A percentile compares a stretch with the other conserved stretches of the same genome.
These are phyloP conservation scores for Channa argus DNA, from an alignment of 2,113 vertebrate genomes.

Conservation along the genomic window DNA sequence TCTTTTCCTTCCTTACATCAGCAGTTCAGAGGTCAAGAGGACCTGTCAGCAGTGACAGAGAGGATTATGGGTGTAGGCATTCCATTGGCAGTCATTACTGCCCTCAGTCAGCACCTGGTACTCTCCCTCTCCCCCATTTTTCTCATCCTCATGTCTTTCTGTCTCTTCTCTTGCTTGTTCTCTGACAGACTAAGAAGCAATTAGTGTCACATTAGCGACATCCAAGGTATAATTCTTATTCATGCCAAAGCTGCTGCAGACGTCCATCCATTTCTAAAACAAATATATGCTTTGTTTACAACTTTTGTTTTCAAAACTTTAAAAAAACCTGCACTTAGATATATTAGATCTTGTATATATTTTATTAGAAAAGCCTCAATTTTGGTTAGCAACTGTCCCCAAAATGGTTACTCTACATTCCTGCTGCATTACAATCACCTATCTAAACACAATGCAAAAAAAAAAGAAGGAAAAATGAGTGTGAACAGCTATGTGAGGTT, in stretches of 20 bases:
- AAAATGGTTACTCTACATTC: slow-evolving; percentile 45
- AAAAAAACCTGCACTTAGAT: neutral
- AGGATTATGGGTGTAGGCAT: slow-evolving; percentile 85
- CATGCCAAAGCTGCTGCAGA: slow-evolving; percentile 49
- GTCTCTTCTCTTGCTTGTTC: slow-evolving; percentile 76
- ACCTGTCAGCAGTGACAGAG: slow-evolving; percentile 84
- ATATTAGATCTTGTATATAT: neutral
- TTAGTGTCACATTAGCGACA: slow-evolving; percentile 87
- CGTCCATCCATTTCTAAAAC: slow-evolving; percentile 27
- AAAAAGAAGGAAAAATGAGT: slow-evolving; percentile 61
- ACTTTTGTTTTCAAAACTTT: slow-evolving; percentile 1
- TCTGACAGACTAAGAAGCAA: slow-evolving; percentile 83
- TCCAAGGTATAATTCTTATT: slow-evolving; percentile 71
- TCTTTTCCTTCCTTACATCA: slow-evolving; percentile 77
- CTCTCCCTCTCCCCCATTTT: slow-evolving; percentile 57
- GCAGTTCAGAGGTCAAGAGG: slow-evolving; percentile 84
- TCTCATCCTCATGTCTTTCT: slow-evolving; percentile 72
- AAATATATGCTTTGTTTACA: slow-evolving; percentile 21
- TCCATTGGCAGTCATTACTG: slow-evolving; percentile 83
- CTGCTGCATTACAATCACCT: slow-evolving; percentile 59
- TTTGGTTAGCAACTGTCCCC: slow-evolving; percentile 38
- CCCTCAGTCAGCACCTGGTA: slow-evolving; percentile 76
- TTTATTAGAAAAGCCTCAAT: slow-evolving; percentile 24
- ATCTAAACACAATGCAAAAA: slow-evolving; percentile 56
- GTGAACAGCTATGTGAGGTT: slow-evolving; percentile 72